These are phyloP conservation scores for Apodemia mormo DNA, from an alignment of 2,888 invertebrate species.

Conservation along the genomic window DNA sequence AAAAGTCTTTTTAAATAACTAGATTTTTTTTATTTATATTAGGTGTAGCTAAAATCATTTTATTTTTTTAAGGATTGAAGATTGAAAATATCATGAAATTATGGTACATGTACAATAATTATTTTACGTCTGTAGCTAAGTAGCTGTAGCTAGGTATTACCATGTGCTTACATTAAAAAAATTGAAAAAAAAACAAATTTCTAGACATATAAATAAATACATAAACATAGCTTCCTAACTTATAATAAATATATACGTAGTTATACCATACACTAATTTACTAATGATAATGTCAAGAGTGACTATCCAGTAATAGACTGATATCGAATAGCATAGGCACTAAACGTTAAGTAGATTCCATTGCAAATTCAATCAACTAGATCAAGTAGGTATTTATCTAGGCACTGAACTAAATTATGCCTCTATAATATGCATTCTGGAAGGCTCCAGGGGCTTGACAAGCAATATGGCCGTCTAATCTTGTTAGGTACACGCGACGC, in stretches of 20 bases:
- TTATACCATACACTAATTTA: neutral
- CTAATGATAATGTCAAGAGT: conserved; percentile 3
- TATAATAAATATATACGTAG: neutral
- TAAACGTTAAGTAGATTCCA: conserved; percentile 15
- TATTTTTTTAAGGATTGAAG: too few relatives aligned
- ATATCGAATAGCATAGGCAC: conserved; percentile 9
- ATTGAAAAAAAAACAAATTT: too few relatives aligned
- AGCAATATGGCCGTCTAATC: conserved; percentile 41
- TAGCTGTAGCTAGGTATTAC: too few relatives aligned
- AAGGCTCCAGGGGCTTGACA: conserved; percentile 34
- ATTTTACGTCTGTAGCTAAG: too few relatives aligned
- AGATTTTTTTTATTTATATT: too few relatives aligned
- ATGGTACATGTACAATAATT: too few relatives aligned
- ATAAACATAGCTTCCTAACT: neutral
- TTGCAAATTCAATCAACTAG: conserved; percentile 13
- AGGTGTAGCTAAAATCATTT: too few relatives aligned
- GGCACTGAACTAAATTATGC: conserved; percentile 23
- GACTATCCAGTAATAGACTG: neutral
- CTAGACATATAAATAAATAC: too few relatives aligned
- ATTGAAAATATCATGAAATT: too few relatives aligned
- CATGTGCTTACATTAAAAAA: too few relatives aligned
- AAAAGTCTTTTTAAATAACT: too few relatives aligned
- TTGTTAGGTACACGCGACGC: conserved; percentile 39
- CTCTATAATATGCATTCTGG: conserved; percentile 32
- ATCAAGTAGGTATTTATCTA: conserved; percentile 23